These are phyloP conservation scores for Episyrphus balteatus DNA, from an alignment of 1,140 invertebrate genomes.

Conservation along the genomic window DNA sequence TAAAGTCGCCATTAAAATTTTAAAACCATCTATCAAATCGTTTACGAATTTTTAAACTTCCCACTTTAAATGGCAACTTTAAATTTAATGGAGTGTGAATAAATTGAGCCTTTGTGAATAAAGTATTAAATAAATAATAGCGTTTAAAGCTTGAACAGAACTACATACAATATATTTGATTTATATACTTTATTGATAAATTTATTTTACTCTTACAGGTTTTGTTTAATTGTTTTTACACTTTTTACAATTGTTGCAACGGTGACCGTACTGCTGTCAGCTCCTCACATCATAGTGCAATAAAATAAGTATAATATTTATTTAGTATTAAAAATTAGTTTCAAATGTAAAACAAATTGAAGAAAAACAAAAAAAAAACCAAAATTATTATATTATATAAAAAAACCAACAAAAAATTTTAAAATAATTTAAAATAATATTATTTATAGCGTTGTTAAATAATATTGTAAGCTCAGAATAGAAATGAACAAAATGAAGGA, in stretches of 20 bases:
- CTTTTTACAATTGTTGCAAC: conserved; percentile 94
- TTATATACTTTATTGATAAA: not conserved
- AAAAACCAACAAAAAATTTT: not conserved
- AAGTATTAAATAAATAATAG: too few species aligned
- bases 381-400: not conserved
- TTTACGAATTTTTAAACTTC: too few species aligned
- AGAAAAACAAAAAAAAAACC: not conserved
- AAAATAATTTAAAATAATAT: not conserved
- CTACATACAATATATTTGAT: too few species aligned
- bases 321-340: not conserved
- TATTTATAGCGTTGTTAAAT: not conserved
- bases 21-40: too few species aligned
- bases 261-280: conserved; percentile 81
- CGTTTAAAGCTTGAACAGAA: too few species aligned
- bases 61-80: too few species aligned
- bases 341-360: not conserved
- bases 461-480: conserved; percentile 1
- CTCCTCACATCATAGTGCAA: conserved; percentile 92
- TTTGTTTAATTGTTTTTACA: conserved; percentile 95
- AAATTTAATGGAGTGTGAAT: too few species aligned
- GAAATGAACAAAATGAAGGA: not conserved
- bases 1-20: too few species aligned
- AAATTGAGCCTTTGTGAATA: too few species aligned
- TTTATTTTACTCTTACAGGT: conserved; percentile 43
- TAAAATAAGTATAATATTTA: conserved; percentile 40